Conservation (phyloP, 2,113 vertebrate species). For the Corydoras sp. region DNA sequence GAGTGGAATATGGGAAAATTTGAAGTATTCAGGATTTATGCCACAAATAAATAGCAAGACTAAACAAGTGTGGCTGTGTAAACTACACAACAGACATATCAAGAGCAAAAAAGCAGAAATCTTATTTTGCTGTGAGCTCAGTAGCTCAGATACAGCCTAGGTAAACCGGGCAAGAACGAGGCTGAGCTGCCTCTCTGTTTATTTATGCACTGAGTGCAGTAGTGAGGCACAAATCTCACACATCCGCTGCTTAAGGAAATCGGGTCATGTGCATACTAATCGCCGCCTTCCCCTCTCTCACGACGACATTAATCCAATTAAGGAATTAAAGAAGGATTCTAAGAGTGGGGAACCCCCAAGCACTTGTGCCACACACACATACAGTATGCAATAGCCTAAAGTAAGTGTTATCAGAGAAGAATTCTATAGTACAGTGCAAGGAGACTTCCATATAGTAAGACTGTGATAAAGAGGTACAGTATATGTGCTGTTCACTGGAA, state of each 20-base stretch:
- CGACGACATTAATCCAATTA: conserved; percentile 46
- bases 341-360: conserved; percentile 38
- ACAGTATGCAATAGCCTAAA: conserved; percentile 10
- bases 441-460: not conserved
- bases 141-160: not conserved
- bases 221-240: conserved; percentile 8
- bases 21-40: conserved; percentile 28
- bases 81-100: not conserved
- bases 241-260: conserved; percentile 35
- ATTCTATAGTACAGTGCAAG: conserved; percentile 20
- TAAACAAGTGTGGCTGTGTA: conserved; percentile 19
- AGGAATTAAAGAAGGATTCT: conserved; percentile 44
- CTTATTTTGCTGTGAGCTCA: not conserved
- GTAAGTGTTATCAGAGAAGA: conserved; percentile 35
- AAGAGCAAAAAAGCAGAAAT: no score
- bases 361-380: conserved; percentile 28
- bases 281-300: conserved; percentile 27
- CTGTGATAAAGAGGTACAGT: not conserved
- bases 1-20: conserved; percentile 15
- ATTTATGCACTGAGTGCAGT: conserved; percentile 18
- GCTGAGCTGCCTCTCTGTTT: conserved; percentile 10
- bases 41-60: conserved; percentile 25
- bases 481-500: conserved; percentile 16
- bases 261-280: conserved; percentile 47
- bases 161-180: not conserved